phyloP scores from a whole-genome alignment of 2,888 invertebrate species.

The Eremobia ochroleuca region DNA sequence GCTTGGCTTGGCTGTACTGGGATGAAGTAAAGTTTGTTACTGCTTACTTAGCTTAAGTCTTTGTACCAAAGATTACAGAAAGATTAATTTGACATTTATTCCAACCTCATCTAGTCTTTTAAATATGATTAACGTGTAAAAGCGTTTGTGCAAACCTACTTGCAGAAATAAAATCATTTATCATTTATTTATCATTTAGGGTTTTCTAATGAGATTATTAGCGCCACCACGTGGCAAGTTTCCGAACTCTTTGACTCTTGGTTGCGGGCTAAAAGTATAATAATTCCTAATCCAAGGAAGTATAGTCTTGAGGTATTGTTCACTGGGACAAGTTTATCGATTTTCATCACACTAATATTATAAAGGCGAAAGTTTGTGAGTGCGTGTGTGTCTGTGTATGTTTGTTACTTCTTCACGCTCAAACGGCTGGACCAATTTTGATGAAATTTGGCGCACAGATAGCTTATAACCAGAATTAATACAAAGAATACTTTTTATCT shows the following conservation, averaged over 20 bases:
- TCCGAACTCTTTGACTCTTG: neutral
- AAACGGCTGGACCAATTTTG: no score
- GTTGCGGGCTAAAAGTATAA: neutral
- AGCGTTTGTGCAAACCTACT: no score
- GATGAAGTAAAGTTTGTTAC: constrained; percentile 23
- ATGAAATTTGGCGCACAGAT: no score
- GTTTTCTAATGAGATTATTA: neutral
- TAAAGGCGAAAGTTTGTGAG: no score
- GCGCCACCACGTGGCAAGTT: neutral
- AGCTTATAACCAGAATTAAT: no score
- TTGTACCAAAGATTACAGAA: neutral
- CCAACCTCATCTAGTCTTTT: no score
- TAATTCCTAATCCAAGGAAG: neutral
- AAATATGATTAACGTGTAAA: no score
- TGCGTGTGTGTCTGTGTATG: no score
- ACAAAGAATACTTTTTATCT: no score
- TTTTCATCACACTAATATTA: no score
- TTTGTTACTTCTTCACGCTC: no score
- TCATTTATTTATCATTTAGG: neutral
- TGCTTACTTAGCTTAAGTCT: neutral
- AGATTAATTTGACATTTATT: constrained; percentile 1
- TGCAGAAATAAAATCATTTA: no score
- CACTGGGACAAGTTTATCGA: neutral
- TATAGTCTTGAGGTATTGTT: neutral
- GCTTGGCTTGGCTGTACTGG: constrained; percentile 27